Percentiles rank a stretch among this genome's conserved stretches.
Conservation (phyloP, 1,140 invertebrate species). For the Probaryconus sp. region DNA sequence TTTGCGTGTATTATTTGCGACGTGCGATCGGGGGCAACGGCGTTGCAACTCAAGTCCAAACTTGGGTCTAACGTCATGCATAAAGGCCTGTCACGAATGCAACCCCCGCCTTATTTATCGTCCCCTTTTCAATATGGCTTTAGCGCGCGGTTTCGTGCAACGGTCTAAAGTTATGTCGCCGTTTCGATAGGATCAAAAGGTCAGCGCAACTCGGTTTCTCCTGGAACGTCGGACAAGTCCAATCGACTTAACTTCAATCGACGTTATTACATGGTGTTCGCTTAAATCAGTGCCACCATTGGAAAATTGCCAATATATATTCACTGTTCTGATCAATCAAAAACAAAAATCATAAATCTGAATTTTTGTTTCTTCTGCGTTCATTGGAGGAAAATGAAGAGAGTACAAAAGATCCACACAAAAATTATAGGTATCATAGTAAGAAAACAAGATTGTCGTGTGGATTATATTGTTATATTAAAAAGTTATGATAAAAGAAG, state of each 20-base stretch:
- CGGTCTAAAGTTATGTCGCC: slow-evolving; percentile 67
- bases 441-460: too few relatives aligned
- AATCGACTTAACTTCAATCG: slow-evolving; percentile 59
- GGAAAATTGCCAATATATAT: slow-evolving; percentile 31
- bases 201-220: slow-evolving; percentile 58
- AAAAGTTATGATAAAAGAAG: too few relatives aligned
- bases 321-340: not conserved
- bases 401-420: too few relatives aligned
- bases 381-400: too few relatives aligned
- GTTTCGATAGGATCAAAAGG: slow-evolving; percentile 62
- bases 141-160: slow-evolving; percentile 56
- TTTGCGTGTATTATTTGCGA: slow-evolving; percentile 59
- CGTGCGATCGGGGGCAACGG: slow-evolving; percentile 59
- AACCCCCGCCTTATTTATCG: slow-evolving; percentile 54
- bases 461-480: too few relatives aligned
- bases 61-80: slow-evolving; percentile 56
- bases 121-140: slow-evolving; percentile 50
- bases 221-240: slow-evolving; percentile 35
- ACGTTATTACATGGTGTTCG: slow-evolving; percentile 53
- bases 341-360: too few relatives aligned
- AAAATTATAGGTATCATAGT: too few relatives aligned
- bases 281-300: slow-evolving; percentile 54
- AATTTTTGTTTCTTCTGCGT: too few relatives aligned
- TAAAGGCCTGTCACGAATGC: slow-evolving; percentile 61
- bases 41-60: slow-evolving; percentile 49